Percentiles rank a stretch among this genome's conserved stretches.
Evolutionary conservation across 2,797 vertebrate species (phyloP).

Genomic region (Microchirus variegatus): DNA sequence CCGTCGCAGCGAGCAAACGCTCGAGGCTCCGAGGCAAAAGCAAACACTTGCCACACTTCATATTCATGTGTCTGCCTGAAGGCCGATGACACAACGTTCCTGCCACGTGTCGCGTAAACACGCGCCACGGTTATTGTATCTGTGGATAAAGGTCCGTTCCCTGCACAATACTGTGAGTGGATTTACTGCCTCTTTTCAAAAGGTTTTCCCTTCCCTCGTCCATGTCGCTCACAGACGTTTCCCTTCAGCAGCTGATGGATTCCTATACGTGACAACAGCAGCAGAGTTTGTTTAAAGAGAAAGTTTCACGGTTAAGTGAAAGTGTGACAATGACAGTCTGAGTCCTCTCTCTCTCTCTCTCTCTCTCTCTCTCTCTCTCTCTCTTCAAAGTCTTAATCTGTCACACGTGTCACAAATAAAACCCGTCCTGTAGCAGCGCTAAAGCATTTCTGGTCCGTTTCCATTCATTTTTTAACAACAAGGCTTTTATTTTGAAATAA

Average conservation of each 20-base stretch:
- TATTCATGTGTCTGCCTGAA: slow-evolving; percentile 42
- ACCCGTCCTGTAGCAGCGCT: too few species aligned
- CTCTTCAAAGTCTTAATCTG: too few species aligned
- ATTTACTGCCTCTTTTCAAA: slow-evolving; percentile 56
- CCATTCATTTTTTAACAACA: too few species aligned
- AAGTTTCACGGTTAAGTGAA: too few species aligned
- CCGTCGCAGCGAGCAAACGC: slow-evolving; percentile 20
- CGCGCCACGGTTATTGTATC: slow-evolving; percentile 39
- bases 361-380: too few species aligned
- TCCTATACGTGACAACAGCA: neutral
- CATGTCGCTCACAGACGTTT: slow-evolving; percentile 17
- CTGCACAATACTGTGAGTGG: slow-evolving; percentile 13
- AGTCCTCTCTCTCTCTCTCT: too few species aligned
- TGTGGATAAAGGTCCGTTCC: slow-evolving; percentile 47
- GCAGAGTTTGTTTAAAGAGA: too few species aligned
- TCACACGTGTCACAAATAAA: too few species aligned
- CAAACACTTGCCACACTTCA: slow-evolving; percentile 21
- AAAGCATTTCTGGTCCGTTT: too few species aligned
- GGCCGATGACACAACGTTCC: slow-evolving; percentile 53
- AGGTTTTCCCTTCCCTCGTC: slow-evolving; percentile 20
- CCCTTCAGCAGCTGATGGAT: slow-evolving; percentile 45
- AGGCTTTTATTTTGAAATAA: too few species aligned
- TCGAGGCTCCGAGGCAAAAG: slow-evolving; percentile 32
- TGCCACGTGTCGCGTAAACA: slow-evolving; percentile 36
- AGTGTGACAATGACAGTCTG: too few species aligned